Conservation (phyloP, 2,888 invertebrate species). For the Dicyrtoma fusca region DNA sequence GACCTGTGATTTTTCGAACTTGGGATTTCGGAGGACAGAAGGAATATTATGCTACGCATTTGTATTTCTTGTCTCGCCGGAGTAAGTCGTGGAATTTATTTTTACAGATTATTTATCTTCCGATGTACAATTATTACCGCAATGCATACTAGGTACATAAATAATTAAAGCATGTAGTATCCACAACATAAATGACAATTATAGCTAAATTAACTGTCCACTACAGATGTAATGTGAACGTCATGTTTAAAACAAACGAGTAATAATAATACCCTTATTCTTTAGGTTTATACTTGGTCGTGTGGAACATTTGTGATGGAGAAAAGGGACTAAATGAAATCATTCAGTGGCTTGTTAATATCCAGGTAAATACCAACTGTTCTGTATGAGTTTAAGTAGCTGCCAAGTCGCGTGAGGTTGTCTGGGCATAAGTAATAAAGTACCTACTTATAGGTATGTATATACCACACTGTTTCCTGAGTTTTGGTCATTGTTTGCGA, state of each 20-base stretch:
- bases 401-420: neutral
- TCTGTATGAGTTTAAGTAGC: constrained; percentile 29
- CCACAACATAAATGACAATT: neutral
- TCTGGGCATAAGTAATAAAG: neutral
- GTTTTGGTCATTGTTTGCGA: too few relatives aligned
- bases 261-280: too few relatives aligned
- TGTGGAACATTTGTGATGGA: constrained; percentile 94
- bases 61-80: constrained; percentile 94
- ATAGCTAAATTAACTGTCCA: too few relatives aligned
- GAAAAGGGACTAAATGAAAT: constrained; percentile 86
- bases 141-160: neutral
- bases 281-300: constrained; percentile 77
- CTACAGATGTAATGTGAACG: too few relatives aligned
- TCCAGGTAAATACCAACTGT: constrained; percentile 66
- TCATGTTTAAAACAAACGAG: too few relatives aligned
- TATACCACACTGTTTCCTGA: neutral
- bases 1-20: constrained; percentile 87
- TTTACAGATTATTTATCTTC: neutral
- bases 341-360: constrained; percentile 93
- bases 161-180: neutral
- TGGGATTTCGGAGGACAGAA: constrained; percentile 99
- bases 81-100: constrained; percentile 62
- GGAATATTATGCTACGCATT: constrained; percentile 98
- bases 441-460: neutral
- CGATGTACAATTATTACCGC: neutral